Evolutionary conservation across 2,113 vertebrate genomes (phyloP).

Genomic region (Coryphaenoides rupestris): DNA sequence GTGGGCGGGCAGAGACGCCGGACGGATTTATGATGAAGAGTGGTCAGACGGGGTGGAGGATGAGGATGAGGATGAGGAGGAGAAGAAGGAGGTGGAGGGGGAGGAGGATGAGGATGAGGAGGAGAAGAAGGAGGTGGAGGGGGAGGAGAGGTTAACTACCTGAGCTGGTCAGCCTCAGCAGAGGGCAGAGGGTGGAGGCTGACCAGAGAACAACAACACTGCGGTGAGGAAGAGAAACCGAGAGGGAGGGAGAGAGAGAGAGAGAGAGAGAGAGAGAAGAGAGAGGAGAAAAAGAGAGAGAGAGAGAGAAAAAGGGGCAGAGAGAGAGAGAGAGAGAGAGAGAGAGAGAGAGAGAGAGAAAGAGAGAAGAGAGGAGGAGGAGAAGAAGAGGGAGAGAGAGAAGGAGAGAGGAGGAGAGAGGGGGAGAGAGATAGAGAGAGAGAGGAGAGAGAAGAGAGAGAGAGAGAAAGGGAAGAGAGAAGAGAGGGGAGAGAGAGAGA

Average conservation of each 20-base stretch:
- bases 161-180: conserved; percentile 22
- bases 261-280: conserved; percentile 25
- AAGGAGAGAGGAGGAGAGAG: neutral
- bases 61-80: conserved; percentile 2
- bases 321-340: conserved; percentile 17
- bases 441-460: neutral
- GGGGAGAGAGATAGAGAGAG: neutral
- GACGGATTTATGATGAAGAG: conserved; percentile 48
- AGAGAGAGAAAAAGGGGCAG: neutral
- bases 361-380: neutral
- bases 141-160: conserved; percentile 38
- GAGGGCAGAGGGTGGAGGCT: conserved; percentile 19
- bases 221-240: conserved; percentile 15
- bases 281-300: conserved; percentile 25
- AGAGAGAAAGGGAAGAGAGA: neutral
- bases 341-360: neutral
- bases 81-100: conserved; percentile 9
- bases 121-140: conserved; percentile 10
- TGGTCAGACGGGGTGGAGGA: conserved; percentile 39
- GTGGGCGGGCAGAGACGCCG: conserved; percentile 47
- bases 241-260: conserved; percentile 26
- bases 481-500: too few species aligned
- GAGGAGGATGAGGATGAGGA: neutral
- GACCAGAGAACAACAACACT: neutral
- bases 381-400: neutral